Conservation (phyloP, 2,797 vertebrate species). For the Gobio occitaniae region DNA sequence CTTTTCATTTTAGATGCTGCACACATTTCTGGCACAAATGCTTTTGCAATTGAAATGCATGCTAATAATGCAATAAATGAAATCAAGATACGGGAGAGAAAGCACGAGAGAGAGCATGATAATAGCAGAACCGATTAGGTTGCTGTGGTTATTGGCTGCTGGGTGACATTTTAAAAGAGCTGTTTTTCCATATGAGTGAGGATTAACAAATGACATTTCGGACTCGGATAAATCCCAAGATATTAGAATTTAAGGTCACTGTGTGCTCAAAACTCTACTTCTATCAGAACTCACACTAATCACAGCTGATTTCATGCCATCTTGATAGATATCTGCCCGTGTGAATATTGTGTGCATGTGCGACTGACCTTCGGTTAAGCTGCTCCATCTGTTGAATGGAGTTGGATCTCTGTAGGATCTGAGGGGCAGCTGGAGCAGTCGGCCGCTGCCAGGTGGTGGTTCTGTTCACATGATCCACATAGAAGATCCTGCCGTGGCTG, state of each 20-base stretch:
- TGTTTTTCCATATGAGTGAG: conserved; percentile 23
- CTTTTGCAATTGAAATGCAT: not conserved
- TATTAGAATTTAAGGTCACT: conserved; percentile 1
- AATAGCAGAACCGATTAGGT: not conserved
- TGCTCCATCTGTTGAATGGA: conserved; percentile 98
- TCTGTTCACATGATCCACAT: conserved; percentile 95
- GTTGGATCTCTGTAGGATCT: conserved; percentile 92
- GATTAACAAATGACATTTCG: conserved; percentile 24
- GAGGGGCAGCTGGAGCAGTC: conserved; percentile 87
- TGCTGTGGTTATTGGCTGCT: conserved; percentile 13
- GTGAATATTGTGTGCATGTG: not conserved
- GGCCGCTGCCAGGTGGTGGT: conserved; percentile 96
- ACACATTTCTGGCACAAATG: not conserved
- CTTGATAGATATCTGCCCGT: not conserved
- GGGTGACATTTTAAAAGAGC: conserved; percentile 43
- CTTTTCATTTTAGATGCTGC: not conserved
- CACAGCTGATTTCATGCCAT: not conserved
- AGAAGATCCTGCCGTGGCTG: conserved; percentile 95
- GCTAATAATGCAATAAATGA: not conserved
- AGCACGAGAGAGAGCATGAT: not conserved
- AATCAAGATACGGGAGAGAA: not conserved
- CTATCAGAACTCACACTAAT: not conserved
- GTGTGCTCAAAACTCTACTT: not conserved
- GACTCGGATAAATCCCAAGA: not conserved
- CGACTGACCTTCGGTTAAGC: conserved; percentile 87